These are phyloP conservation scores for Melanotaenia parkinsoni DNA, from an alignment of 2,797 vertebrate genomes.

Conservation along the genomic window DNA sequence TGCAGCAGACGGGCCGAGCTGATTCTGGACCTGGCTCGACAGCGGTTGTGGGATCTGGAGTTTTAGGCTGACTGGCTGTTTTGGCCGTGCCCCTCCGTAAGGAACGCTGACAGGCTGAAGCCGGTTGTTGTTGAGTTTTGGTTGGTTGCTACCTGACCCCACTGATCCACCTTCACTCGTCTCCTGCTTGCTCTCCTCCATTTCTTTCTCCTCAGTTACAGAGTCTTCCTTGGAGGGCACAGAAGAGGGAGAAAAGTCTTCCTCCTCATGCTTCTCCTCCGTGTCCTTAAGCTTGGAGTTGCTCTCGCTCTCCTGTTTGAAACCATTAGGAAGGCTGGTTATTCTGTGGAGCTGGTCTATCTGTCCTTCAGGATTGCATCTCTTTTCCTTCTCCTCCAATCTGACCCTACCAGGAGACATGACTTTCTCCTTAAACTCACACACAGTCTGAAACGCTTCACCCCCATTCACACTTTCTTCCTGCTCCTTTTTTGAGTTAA, in stretches of 20 bases:
- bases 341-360: constrained; percentile 45
- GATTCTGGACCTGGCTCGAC: constrained; percentile 89
- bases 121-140: constrained; percentile 85
- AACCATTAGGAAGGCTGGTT: constrained; percentile 61
- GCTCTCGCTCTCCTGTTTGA: constrained; percentile 44
- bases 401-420: constrained; percentile 8
- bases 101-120: constrained; percentile 90
- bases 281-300: constrained; percentile 39
- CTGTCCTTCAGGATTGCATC: constrained; percentile 40
- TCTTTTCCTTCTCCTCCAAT: constrained; percentile 37
- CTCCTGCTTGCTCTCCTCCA: constrained; percentile 98
- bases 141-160: constrained; percentile 78
- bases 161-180: constrained; percentile 83
- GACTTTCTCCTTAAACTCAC: constrained; percentile 44
- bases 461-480: constrained; percentile 40
- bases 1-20: constrained; percentile 76
- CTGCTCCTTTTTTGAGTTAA: constrained; percentile 24
- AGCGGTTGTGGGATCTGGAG: constrained; percentile 94
- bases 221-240: constrained; percentile 97
- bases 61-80: constrained; percentile 95
- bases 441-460: constrained; percentile 6
- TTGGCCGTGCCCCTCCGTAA: constrained; percentile 95
- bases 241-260: constrained; percentile 81
- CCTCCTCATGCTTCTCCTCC: constrained; percentile 38
- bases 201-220: constrained; percentile 97